Base-by-base conservation (phyloP, 2,797 vertebrate genomes). In the Steatocranus sp. region DNA sequence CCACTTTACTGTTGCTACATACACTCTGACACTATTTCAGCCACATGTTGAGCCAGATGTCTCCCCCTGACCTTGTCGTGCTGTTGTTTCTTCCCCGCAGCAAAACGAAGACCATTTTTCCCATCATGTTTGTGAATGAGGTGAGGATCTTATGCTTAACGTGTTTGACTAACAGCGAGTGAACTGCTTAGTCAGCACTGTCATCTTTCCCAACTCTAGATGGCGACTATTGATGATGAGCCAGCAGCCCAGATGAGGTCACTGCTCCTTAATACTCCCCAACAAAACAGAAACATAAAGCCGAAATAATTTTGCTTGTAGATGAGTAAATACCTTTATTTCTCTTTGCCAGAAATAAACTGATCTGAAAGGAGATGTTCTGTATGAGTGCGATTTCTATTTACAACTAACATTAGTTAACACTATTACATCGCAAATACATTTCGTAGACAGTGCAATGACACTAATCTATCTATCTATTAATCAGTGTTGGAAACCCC, bases 41-140 rank as follows among this genome's bases (percentile, higher is more conserved):
- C 85, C 79, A 56, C 74, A 85, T 79, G 81, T 82, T 82, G 80
- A 83, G 80, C 79, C 90, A 80, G 51, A 82, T 87, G 84, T 90
- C 76, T 74, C 53, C 14, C 7, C 8, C 80, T 90, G 78, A 92
- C 85, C 51, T 76, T 8, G 2, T 4, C 7, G 2, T 83, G 5
- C 41, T 68, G 73, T 63, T 79, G 41, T 50, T 48, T 84, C 79
- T 38, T 4, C 14, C 20, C 78, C 56, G 14, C 88, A 97, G 96
- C 4, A 85, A 91, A 85, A 97, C 96, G 4, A 96, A 76, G 78
- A 97, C 96, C 32, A 96, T 97, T 91, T 97, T 97, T 91, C 96
- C 96, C 18, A 95, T 97, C 87, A 96, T 97, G 96, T 97, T 95
- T 23, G 95, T 97, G 83, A 97, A 97, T n/a, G 96, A 97, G 96